These are phyloP conservation scores for Tragopan temminckii DNA, from an alignment of 2,797 vertebrate genomes.

Conservation along the genomic window DNA sequence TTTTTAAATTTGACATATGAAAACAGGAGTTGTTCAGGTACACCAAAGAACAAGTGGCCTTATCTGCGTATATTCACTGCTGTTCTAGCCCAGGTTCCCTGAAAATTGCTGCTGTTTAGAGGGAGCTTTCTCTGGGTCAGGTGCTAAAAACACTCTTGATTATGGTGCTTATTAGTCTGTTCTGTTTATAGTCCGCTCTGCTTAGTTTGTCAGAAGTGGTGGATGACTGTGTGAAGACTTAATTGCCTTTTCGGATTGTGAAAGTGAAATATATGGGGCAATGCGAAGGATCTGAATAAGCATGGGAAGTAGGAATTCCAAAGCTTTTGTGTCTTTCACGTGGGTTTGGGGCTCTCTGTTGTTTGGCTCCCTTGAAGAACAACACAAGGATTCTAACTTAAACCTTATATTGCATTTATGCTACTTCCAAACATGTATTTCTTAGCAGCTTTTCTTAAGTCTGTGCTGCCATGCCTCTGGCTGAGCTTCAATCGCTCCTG, in stretches of 20 bases:
- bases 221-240: neutral
- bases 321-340: neutral
- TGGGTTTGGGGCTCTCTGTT: neutral
- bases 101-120: neutral
- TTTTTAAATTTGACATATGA: neutral
- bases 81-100: neutral
- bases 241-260: neutral
- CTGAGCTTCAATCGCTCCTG: neutral
- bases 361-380: neutral
- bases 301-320: neutral
- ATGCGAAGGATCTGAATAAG: neutral
- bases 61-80: neutral
- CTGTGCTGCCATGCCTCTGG: neutral
- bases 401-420: neutral
- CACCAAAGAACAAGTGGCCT: conserved; percentile 66
- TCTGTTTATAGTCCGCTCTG: rapidly evolving
- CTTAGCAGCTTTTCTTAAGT: neutral
- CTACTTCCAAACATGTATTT: conserved; percentile 18
- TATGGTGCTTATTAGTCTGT: neutral
- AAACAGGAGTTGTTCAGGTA: conserved; percentile 20
- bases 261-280: neutral
- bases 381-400: neutral
- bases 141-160: neutral
- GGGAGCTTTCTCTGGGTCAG: neutral
- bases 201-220: neutral